Evolutionary conservation across 2,888 invertebrate genomes (phyloP).

Genomic region (Brachyopa scutellaris): DNA sequence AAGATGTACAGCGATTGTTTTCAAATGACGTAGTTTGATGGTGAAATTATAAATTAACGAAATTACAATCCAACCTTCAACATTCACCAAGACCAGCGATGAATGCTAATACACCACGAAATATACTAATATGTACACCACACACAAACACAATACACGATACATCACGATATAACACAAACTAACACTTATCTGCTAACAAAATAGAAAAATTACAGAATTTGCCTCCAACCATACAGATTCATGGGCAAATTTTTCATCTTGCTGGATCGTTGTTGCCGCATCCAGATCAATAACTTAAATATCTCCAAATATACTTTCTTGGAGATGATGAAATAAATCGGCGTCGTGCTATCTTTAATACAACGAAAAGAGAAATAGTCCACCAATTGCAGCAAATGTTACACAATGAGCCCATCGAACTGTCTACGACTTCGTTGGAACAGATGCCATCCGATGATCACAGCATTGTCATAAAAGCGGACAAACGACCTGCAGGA

Average conservation of each 20-base stretch:
- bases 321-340: not conserved
- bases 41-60: constrained; percentile 5
- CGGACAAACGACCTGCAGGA: not conserved
- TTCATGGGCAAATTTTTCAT: constrained; percentile 3
- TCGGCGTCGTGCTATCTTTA: not conserved
- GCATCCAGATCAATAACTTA: constrained; percentile 5
- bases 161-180: too few species aligned
- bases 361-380: not conserved
- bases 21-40: too few species aligned
- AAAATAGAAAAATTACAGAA: not conserved
- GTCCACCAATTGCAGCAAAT: too few species aligned
- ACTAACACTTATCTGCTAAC: not conserved
- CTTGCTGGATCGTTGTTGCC: not conserved
- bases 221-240: constrained; percentile 15
- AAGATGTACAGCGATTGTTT: not conserved
- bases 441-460: not conserved
- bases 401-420: not conserved
- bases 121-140: not conserved
- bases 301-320: not conserved
- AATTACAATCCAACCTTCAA: constrained; percentile 12
- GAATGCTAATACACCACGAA: constrained; percentile 8
- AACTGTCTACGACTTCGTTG: too few species aligned
- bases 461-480: not conserved
- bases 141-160: not conserved
- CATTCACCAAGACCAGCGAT: constrained; percentile 4